These are phyloP conservation scores for Mola mola DNA, from an alignment of 2,113 vertebrate species.

Conservation along the genomic window DNA sequence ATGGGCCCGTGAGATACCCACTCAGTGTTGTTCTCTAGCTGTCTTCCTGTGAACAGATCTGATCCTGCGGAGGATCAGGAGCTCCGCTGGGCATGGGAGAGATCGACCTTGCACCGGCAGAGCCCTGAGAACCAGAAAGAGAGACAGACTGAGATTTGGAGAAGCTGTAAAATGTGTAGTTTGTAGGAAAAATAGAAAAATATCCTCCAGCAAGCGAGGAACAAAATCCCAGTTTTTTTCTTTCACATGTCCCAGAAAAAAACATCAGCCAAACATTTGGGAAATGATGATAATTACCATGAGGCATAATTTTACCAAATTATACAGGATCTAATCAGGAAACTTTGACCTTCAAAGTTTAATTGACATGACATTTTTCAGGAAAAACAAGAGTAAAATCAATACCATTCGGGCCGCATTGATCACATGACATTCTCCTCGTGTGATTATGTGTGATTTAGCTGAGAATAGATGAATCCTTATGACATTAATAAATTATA, in stretches of 20 bases:
- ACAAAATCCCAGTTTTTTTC: background rate
- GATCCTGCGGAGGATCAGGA: conserved; percentile 53
- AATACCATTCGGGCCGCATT: conserved; percentile 5
- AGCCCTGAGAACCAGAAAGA: conserved; percentile 44
- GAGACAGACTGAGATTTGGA: background rate
- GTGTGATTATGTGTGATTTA: conserved; percentile 29
- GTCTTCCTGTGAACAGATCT: conserved; percentile 64
- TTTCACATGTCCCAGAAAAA: background rate
- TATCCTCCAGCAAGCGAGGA: background rate
- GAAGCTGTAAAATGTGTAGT: background rate
- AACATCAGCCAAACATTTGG: conserved; percentile 20
- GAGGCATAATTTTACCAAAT: conserved; percentile 34
- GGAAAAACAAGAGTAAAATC: conserved; percentile 25
- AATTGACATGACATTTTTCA: conserved; percentile 64
- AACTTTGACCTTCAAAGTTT: conserved; percentile 52
- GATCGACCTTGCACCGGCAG: conserved; percentile 28
- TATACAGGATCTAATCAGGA: conserved; percentile 57
- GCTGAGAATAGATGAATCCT: conserved; percentile 32
- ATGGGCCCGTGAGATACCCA: conserved; percentile 32
- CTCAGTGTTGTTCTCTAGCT: conserved; percentile 67
- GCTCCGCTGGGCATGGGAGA: conserved; percentile 43
- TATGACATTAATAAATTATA: conserved; percentile 40
- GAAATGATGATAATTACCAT: conserved; percentile 27
- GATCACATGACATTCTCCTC: conserved; percentile 30
- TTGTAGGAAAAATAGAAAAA: background rate